Base-by-base conservation (phyloP, 2,113 vertebrate species). In the Pachycephala philippinensis region DNA sequence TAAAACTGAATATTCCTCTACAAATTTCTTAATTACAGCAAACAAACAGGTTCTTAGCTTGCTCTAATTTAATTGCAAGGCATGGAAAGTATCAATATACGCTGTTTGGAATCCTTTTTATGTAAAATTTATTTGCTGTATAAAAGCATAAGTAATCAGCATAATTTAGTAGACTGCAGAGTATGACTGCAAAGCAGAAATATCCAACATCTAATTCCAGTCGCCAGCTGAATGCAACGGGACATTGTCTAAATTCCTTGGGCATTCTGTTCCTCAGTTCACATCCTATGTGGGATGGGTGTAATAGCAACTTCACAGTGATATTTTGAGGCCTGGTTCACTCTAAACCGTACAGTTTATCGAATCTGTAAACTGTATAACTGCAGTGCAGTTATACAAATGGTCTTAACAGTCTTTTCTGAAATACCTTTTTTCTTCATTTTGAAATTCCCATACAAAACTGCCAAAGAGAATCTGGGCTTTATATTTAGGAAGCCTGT, bases 401-500 rank as follows among this genome's bases (percentile, higher is more conserved):
- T 61, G 47, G 35, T 61, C 44, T 74, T 33, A 72, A 37, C 7
- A 83, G 42, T 28, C 88, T 93, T 96, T 77, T 75, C 66, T 72
- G 30, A 88, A 87, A 84, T 53, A 71, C 50, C 50, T 87, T 93
- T 87, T 75, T 31, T 84, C 83, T 93, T 85, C 42, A 60, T 91
- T 97, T 94, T 97, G 77, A 28, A 82, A 69, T 96, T 93, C 86
- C 76, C 53, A 30, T 60, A 59, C 12, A 54, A 74, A 93, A 95
- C 94, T 95, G 95, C 87, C 90, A 95, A 94, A 84, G n/a, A 64
- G 88, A 96, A 93, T 94, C 86, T 79, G 87, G 94, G 42, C 66
- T 97, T 98, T 97, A 90, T 96, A 79, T 97, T 98, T 97, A 97
- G 83, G 92, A 95, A 81, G 95, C 77, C 84, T 98, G 98, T 98